Conservation (phyloP, 2,113 vertebrate genomes). For the Albula glossodonta region DNA sequence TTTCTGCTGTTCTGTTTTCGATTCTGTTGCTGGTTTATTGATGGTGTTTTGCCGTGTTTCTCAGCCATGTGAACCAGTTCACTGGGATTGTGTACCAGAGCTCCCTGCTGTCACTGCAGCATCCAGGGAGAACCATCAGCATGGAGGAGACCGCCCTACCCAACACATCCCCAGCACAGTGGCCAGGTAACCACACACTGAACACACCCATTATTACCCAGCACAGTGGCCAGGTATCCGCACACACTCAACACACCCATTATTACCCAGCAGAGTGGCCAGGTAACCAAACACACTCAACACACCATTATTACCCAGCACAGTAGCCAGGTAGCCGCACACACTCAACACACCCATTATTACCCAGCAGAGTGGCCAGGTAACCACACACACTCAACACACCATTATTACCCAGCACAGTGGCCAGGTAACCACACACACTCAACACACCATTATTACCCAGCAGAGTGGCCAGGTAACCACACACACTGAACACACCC, state of each 20-base stretch:
- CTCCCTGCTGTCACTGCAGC: slow-evolving; percentile 80
- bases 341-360: neutral
- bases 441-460: neutral
- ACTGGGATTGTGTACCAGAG: slow-evolving; percentile 94
- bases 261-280: neutral
- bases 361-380: neutral
- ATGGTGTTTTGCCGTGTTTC: slow-evolving; percentile 33
- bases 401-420: slow-evolving; percentile 60
- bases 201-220: neutral
- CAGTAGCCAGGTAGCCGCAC: slow-evolving; percentile 77
- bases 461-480: slow-evolving; percentile 71
- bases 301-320: slow-evolving; percentile 62
- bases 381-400: slow-evolving; percentile 62
- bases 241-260: slow-evolving; percentile 24
- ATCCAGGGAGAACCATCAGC: slow-evolving; percentile 75
- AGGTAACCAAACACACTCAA: slow-evolving; percentile 50
- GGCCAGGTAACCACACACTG: slow-evolving; percentile 84
- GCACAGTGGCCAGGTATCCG: slow-evolving; percentile 58
- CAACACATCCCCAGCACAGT: slow-evolving; percentile 89
- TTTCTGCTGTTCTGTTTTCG: neutral
- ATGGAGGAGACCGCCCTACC: slow-evolving; percentile 86
- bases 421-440: slow-evolving; percentile 75
- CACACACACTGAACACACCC: slow-evolving; percentile 78
- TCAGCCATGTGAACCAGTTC: slow-evolving; percentile 89
- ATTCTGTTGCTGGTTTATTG: neutral